These are phyloP conservation scores for Stomorhina lunata DNA, from an alignment of 2,888 invertebrate genomes.

Conservation along the genomic window DNA sequence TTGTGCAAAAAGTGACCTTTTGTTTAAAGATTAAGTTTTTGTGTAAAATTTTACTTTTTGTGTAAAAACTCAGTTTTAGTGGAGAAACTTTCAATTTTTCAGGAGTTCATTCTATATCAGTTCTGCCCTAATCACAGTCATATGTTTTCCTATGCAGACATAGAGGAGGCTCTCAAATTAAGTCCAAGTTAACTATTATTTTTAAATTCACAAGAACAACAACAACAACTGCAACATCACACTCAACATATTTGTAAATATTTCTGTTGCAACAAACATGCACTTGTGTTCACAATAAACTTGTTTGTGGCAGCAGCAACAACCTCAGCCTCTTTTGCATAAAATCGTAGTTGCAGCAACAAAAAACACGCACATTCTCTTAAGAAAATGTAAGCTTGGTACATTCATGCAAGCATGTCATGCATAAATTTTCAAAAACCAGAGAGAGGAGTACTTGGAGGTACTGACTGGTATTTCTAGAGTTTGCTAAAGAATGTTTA, in stretches of 20 bases:
- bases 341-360: background rate
- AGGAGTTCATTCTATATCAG: background rate
- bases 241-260: constrained; percentile 20
- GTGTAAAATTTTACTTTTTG: too few species aligned
- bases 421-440: constrained; percentile 5
- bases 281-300: constrained; percentile 18
- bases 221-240: background rate
- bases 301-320: constrained; percentile 22
- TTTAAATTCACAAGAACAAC: constrained; percentile 11
- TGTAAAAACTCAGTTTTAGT: too few species aligned
- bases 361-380: background rate
- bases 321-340: background rate
- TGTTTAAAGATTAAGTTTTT: too few species aligned
- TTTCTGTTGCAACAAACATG: background rate
- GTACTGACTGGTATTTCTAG: too few species aligned
- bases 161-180: constrained; percentile 56
- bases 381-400: background rate
- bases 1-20: too few species aligned
- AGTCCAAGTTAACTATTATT: constrained; percentile 33
- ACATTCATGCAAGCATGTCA: constrained; percentile 18
- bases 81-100: background rate
- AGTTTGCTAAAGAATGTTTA: constrained; percentile 20
- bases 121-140: background rate
- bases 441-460: too few species aligned
- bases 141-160: constrained; percentile 47